A percentile compares a stretch with the other conserved stretches of the same genome.
Conservation (phyloP, 2,797 vertebrate species). For the Chaunax sp. region DNA sequence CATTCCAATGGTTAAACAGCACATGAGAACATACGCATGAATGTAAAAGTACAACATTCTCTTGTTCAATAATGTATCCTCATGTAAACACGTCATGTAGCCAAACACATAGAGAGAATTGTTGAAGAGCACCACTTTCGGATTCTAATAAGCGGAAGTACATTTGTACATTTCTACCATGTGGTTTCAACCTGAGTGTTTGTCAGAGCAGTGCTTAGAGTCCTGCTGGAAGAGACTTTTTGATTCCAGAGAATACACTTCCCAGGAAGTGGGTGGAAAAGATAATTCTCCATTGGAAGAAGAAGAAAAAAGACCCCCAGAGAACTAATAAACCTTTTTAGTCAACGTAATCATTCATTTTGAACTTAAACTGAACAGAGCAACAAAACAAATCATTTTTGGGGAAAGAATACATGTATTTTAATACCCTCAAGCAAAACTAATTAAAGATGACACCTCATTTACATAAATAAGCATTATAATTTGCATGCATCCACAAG, state of each 20-base stretch:
- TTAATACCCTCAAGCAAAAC: conserved; percentile 91
- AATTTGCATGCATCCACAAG: conserved; percentile 88
- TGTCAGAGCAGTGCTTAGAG: conserved; percentile 68
- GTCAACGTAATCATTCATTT: conserved; percentile 86
- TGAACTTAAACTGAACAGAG: conserved; percentile 86
- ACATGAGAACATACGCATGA: conserved; percentile 39
- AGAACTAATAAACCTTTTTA: conserved; percentile 89
- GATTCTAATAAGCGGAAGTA: conserved; percentile 73
- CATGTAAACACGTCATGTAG: conserved; percentile 43
- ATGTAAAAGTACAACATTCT: conserved; percentile 45
- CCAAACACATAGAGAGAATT: conserved; percentile 43
- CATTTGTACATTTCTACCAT: conserved; percentile 74
- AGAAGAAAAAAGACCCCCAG: conserved; percentile 61
- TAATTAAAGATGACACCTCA: conserved; percentile 92
- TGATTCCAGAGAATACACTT: conserved; percentile 78
- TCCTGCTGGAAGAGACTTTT: conserved; percentile 79
- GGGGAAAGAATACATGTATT: conserved; percentile 90
- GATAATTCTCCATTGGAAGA: conserved; percentile 80
- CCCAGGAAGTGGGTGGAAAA: conserved; percentile 82
- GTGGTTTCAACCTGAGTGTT: conserved; percentile 78
- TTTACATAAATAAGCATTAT: conserved; percentile 92
- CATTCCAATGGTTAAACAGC: conserved; percentile 47
- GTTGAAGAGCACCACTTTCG: conserved; percentile 60
- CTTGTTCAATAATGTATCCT: conserved; percentile 44
- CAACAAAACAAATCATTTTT: conserved; percentile 91